These are phyloP conservation scores for Zophobas morio DNA, from an alignment of 1,140 invertebrate species.

Conservation along the genomic window DNA sequence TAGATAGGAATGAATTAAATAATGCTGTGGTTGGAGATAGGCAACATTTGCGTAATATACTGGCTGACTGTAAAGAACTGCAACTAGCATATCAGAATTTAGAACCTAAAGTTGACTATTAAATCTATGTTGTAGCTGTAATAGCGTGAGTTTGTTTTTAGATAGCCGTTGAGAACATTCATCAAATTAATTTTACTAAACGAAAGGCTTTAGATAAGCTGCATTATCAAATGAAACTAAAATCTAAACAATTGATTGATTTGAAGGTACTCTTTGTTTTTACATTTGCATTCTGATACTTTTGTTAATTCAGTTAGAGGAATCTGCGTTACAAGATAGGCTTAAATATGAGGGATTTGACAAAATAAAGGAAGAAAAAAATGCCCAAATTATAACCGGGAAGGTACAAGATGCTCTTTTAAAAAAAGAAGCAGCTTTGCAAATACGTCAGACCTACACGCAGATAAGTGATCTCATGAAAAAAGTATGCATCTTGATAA, in stretches of 20 bases:
- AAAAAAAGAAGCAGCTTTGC: conserved; percentile 74
- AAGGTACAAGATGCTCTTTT: conserved; percentile 72
- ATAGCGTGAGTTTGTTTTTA: conserved; percentile 62
- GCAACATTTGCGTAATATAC: conserved; percentile 70
- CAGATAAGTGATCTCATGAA: conserved; percentile 74
- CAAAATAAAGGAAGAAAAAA: conserved; percentile 68
- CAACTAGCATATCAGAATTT: conserved; percentile 73
- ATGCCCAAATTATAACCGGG: conserved; percentile 71
- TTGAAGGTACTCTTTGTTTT: conserved; percentile 68
- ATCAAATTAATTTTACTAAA: conserved; percentile 73
- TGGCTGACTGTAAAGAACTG: conserved; percentile 71
- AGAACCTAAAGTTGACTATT: conserved; percentile 61
- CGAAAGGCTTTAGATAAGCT: conserved; percentile 73
- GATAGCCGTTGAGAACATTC: conserved; percentile 72
- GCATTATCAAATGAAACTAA: conserved; percentile 72
- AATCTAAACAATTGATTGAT: conserved; percentile 71
- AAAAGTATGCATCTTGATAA: conserved; percentile 68
- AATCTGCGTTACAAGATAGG: conserved; percentile 69
- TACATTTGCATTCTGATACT: neutral
- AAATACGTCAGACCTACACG: conserved; percentile 73
- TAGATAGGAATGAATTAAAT: conserved; percentile 71
- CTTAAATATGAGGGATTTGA: conserved; percentile 66
- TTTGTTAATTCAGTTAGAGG: conserved; percentile 65
- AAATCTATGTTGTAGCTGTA: conserved; percentile 34
- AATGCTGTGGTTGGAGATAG: conserved; percentile 73